phyloP scores from a whole-genome alignment of 2,113 vertebrate genomes.

The Dasyprocta punctata region DNA sequence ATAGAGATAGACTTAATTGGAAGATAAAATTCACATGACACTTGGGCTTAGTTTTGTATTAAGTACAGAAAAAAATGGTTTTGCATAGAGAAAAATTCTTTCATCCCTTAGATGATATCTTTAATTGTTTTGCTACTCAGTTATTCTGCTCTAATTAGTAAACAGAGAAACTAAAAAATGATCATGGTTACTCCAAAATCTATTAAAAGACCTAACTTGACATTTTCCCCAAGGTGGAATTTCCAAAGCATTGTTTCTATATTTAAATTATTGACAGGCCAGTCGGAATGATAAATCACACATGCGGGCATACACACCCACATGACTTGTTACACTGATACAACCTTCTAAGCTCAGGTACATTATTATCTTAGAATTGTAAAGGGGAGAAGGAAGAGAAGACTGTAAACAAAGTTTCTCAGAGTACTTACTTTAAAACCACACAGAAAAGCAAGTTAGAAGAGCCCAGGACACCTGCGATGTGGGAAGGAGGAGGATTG shows the following conservation, averaged over 20 bases:
- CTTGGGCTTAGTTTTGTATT: neutral
- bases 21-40: slow-evolving; percentile 32
- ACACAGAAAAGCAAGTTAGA: neutral
- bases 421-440: neutral
- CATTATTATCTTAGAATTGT: neutral
- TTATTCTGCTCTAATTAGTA: neutral
- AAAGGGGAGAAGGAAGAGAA: neutral
- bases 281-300: neutral
- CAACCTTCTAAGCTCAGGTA: neutral
- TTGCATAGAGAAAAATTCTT: neutral
- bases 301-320: neutral
- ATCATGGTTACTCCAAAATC: neutral
- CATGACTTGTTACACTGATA: neutral
- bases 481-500: neutral
- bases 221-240: neutral
- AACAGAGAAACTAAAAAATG: neutral
- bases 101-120: neutral
- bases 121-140: neutral
- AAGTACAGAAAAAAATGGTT: neutral
- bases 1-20: slow-evolving; percentile 44
- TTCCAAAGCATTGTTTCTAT: neutral
- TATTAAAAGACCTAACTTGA: neutral
- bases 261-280: neutral
- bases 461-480: neutral
- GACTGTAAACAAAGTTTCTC: neutral